Percentiles rank a stretch among this genome's conserved stretches.
phyloP scores from a whole-genome alignment of 2,888 invertebrate genomes.

The Eucera pruinosa region DNA sequence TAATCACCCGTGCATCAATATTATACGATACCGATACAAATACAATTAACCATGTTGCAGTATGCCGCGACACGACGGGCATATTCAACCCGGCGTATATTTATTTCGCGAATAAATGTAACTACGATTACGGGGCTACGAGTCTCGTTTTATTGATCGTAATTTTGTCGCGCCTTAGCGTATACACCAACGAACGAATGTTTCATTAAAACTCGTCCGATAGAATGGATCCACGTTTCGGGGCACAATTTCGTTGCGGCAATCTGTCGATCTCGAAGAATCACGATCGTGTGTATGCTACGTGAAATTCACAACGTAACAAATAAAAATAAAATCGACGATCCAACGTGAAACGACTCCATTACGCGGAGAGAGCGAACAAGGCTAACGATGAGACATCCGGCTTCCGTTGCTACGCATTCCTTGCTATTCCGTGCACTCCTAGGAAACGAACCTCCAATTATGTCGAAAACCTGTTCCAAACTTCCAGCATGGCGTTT shows the following conservation, averaged over 20 bases:
- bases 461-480: slow-evolving; percentile 55
- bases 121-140: not conserved
- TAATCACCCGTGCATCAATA: slow-evolving; percentile 45
- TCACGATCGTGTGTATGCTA: not conserved
- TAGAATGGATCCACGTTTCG: not conserved
- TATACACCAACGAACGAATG: not conserved
- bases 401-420: slow-evolving; percentile 43
- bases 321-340: slow-evolving; percentile 15
- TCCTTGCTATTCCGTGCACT: slow-evolving; percentile 8
- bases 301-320: not conserved
- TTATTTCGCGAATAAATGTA: slow-evolving; percentile 31
- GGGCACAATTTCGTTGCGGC: not conserved
- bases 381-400: slow-evolving; percentile 40
- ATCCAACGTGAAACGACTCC: not conserved
- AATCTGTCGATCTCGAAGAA: not conserved
- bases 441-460: slow-evolving; percentile 14
- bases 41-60: slow-evolving; percentile 36
- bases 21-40: slow-evolving; percentile 44
- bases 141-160: slow-evolving; percentile 21
- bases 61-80: slow-evolving; percentile 5
- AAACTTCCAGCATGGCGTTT: not conserved
- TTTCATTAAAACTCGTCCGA: slow-evolving; percentile 9
- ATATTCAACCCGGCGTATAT: slow-evolving; percentile 40
- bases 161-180: slow-evolving; percentile 26
- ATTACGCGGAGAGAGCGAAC: slow-evolving; percentile 19